Conservation (phyloP, 2,113 vertebrate species). For the Cichladusa arquata region DNA sequence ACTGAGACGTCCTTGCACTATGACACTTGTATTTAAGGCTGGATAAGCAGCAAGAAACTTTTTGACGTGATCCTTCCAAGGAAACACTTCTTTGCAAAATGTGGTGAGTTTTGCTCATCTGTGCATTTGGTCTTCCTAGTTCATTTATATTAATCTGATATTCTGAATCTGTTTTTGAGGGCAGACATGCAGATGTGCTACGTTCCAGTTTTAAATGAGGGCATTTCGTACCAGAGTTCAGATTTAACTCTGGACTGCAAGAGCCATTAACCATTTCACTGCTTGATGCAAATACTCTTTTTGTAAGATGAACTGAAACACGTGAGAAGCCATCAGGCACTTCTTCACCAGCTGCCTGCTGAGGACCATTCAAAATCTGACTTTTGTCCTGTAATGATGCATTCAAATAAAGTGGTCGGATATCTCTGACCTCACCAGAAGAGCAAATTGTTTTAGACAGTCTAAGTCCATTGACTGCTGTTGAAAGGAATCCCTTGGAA, state of each 20-base stretch:
- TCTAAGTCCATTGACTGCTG: conserved; percentile 79
- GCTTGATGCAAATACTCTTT: conserved; percentile 61
- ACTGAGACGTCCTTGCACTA: conserved; percentile 78
- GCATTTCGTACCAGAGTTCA: conserved; percentile 33
- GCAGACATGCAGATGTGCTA: conserved; percentile 74
- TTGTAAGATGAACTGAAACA: conserved; percentile 80
- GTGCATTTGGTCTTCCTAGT: conserved; percentile 60
- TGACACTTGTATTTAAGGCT: conserved; percentile 79
- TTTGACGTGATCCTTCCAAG: conserved; percentile 81
- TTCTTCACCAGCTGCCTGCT: conserved; percentile 62
- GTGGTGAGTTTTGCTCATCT: conserved; percentile 66
- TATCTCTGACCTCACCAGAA: conserved; percentile 74
- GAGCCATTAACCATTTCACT: conserved; percentile 63
- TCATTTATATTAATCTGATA: conserved; percentile 47
- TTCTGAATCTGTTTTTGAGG: conserved; percentile 69
- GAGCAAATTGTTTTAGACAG: conserved; percentile 76
- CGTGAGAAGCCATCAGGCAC: conserved; percentile 73
- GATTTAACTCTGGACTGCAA: conserved; percentile 61
- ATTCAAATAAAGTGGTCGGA: conserved; percentile 78
- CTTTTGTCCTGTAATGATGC: conserved; percentile 72
- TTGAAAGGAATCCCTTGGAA: conserved; percentile 79
- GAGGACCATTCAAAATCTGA: conserved; percentile 5
- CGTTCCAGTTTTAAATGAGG: conserved; percentile 71
- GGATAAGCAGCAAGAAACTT: conserved; percentile 84
- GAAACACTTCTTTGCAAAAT: conserved; percentile 91